Evolutionary conservation across 2,113 vertebrate genomes (phyloP).

Genomic region (Chionomys nivalis): DNA sequence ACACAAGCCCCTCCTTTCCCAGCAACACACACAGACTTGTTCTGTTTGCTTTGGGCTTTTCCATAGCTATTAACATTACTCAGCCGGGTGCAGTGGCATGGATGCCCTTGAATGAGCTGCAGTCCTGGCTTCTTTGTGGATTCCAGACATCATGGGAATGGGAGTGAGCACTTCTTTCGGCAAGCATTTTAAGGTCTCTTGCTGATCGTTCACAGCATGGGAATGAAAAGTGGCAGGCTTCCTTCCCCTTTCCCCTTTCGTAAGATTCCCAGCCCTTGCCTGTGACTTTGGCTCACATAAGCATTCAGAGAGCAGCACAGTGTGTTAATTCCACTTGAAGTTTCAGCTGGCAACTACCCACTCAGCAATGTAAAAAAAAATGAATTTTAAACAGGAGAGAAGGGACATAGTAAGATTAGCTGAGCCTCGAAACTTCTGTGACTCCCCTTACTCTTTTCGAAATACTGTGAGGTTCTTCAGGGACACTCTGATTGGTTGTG

Average conservation of each 20-base stretch:
- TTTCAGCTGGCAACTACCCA: conserved; percentile 88
- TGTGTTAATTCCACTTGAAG: conserved; percentile 89
- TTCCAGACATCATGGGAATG: conserved; percentile 83
- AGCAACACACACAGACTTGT: conserved; percentile 1
- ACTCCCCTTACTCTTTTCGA: background rate
- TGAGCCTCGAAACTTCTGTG: background rate
- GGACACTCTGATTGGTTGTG: background rate
- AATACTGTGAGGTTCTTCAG: background rate
- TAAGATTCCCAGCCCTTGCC: background rate
- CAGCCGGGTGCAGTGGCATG: conserved; percentile 88
- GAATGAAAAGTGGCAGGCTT: background rate
- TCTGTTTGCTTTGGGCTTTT: conserved; percentile 63
- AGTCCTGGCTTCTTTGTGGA: conserved; percentile 88
- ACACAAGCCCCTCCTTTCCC: background rate
- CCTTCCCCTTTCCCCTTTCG: background rate
- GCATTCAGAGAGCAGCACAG: background rate
- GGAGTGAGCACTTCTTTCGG: background rate
- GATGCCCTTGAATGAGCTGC: conserved; percentile 91
- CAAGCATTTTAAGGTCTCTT: background rate
- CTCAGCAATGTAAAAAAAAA: conserved; percentile 91
- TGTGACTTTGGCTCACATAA: background rate
- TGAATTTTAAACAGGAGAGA: conserved; percentile 93
- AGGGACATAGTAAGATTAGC: conserved; percentile 89
- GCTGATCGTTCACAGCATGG: background rate
- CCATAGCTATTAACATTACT: conserved; percentile 89